Evolutionary conservation across 2,888 invertebrate genomes (phyloP), one percentile per base, ranked within the genome.

Genomic region (Drosophila phalerata): DNA sequence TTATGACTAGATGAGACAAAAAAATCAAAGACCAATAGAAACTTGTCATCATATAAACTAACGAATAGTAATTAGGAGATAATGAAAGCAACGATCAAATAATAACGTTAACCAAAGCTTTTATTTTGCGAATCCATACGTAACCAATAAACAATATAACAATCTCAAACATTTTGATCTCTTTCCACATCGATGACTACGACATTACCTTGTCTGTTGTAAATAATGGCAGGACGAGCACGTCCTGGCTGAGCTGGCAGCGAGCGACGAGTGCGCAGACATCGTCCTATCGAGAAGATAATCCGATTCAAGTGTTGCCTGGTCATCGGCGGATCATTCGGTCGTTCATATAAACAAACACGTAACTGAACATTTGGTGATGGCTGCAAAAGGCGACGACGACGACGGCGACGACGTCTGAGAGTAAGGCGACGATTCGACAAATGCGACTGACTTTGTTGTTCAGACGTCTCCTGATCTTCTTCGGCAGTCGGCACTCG

Each of bases 211-310:
- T 5, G 34, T 0, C 49, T 30, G 9, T 37, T 49, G 40, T 53
- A 73, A 9, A 22, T n/a, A 11, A 73, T 52, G 1, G 43, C 52
- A 9, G 67, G 71, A 40, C 61, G 66, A 9, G 2, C 0, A 1
- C n/a, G 19, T 53, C 55, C 66, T 2, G 55, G 52, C 13, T 13
- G 30, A 0, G 11, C 19, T 2, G 22, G 17, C 6, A 60, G 34
- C 0, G 61, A 53, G n/a, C 30, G 42, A 3, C 32, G 34, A 0
- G 25, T 30, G 19, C 72, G 72, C 25, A 73, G 6, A 0, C 61
- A 56, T 0, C 57, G 51, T 8, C 56, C 52, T 4, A 73, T 38
- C 1, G 52, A 25, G 22, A 57, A 71, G 10, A 67, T 53, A 13
- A 72, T 66, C 9, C 65, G 52, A 34, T 56, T 56, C 11, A 70